Conservation (phyloP, 2,113 vertebrate genomes). For the Paramisgurnus dabryanus region DNA sequence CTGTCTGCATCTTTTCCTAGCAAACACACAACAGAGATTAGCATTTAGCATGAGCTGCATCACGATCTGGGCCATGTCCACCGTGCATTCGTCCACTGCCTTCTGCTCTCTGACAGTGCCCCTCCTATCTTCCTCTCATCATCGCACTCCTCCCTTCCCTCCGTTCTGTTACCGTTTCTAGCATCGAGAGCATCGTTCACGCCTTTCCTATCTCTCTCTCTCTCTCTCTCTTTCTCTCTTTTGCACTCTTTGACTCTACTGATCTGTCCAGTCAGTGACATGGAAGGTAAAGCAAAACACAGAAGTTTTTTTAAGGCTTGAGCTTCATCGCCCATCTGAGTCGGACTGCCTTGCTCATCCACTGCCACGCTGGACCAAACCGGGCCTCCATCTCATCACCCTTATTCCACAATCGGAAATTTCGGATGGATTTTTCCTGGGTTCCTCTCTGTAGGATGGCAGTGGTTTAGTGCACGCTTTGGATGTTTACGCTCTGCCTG, state of each 20-base stretch:
- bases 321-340: not conserved
- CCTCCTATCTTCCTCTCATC: constrained; percentile 48
- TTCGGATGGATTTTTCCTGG: constrained; percentile 2
- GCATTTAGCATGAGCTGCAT: constrained; percentile 49
- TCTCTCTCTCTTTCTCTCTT: constrained; percentile 11
- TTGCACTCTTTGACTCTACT: not conserved
- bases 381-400: not conserved
- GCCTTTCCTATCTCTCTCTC: constrained; percentile 11
- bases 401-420: not conserved
- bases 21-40: constrained; percentile 33
- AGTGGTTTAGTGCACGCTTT: not conserved
- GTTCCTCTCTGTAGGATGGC: not conserved
- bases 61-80: constrained; percentile 38
- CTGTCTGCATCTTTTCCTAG: constrained; percentile 30
- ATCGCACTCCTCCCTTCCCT: constrained; percentile 26
- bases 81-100: constrained; percentile 23
- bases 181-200: constrained; percentile 36
- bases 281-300: constrained; percentile 2
- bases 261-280: not conserved
- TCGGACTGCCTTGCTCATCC: not conserved
- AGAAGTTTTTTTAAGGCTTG: constrained; percentile 17
- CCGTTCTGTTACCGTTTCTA: constrained; percentile 47
- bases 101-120: constrained; percentile 1
- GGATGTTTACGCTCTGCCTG: not conserved
- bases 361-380: not conserved